Evolutionary conservation across 2,888 invertebrate genomes (phyloP).

Genomic region (Labia minor): DNA sequence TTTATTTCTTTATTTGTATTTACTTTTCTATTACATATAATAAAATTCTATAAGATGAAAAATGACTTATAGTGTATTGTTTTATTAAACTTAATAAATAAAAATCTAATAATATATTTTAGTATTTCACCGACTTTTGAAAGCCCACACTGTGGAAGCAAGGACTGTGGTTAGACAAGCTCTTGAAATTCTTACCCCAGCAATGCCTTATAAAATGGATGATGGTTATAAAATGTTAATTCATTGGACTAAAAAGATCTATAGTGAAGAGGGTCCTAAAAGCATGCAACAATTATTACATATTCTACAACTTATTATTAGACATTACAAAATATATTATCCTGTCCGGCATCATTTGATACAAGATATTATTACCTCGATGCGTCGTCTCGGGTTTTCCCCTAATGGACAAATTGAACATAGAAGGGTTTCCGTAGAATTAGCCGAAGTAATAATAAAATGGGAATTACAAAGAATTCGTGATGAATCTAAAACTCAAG

Average conservation of each 20-base stretch:
- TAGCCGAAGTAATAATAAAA: slow-evolving; percentile 93
- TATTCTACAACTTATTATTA: slow-evolving; percentile 84
- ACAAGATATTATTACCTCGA: slow-evolving; percentile 87
- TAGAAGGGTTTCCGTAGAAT: slow-evolving; percentile 82
- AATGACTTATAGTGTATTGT: too few species aligned
- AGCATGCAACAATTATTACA: slow-evolving; percentile 92
- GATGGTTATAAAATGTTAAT: slow-evolving; percentile 93
- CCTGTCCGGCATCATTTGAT: slow-evolving; percentile 91
- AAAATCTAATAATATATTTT: too few species aligned
- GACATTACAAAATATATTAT: slow-evolving; percentile 94
- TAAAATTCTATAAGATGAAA: too few species aligned
- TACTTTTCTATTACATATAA: slow-evolving; percentile 3
- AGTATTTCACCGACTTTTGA: slow-evolving; percentile 76
- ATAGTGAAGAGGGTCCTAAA: slow-evolving; percentile 93
- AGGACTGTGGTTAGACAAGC: slow-evolving; percentile 88
- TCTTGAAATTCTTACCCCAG: slow-evolving; percentile 90
- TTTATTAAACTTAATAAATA: too few species aligned
- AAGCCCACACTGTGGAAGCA: slow-evolving; percentile 93
- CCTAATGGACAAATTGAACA: slow-evolving; percentile 82
- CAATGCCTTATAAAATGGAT: slow-evolving; percentile 89
- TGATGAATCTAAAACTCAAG: slow-evolving; percentile 51
- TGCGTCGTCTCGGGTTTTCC: slow-evolving; percentile 85
- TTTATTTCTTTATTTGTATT: not conserved
- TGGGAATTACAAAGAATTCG: slow-evolving; percentile 90
- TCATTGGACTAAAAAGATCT: slow-evolving; percentile 97